A percentile compares a stretch with the other conserved stretches of the same genome.
Evolutionary conservation across 2,113 vertebrate species (phyloP).

Genomic region (Corvus cornix): DNA sequence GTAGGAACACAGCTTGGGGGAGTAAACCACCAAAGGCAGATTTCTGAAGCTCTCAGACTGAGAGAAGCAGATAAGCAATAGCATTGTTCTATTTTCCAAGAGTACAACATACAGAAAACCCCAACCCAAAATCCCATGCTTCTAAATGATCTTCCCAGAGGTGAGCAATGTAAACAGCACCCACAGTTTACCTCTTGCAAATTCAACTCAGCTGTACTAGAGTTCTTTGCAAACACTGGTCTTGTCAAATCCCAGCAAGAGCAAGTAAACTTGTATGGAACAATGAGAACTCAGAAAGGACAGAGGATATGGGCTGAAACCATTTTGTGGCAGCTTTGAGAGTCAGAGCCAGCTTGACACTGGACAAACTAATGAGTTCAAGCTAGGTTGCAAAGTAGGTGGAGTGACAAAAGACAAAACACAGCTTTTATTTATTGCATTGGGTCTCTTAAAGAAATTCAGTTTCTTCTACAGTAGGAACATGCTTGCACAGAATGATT

Average conservation of each 20-base stretch:
- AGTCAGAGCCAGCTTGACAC: not conserved
- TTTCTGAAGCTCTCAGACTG: not conserved
- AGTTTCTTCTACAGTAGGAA: not conserved
- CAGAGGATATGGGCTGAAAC: not conserved
- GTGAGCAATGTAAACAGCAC: not conserved
- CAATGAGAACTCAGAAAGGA: not conserved
- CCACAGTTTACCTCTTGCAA: not conserved
- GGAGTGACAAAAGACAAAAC: not conserved
- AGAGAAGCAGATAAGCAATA: not conserved
- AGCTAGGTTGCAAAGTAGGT: not conserved
- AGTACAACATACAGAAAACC: not conserved
- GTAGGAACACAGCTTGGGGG: not conserved
- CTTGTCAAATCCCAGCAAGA: not conserved
- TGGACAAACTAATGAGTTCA: not conserved
- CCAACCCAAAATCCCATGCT: not conserved
- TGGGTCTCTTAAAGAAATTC: not conserved
- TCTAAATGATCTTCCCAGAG: not conserved
- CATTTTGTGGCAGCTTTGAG: not conserved
- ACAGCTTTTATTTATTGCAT: not conserved
- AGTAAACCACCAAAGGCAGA: not conserved
- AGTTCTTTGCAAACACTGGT: not conserved
- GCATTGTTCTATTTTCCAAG: not conserved
- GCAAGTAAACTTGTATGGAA: not conserved
- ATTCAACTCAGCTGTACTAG: not conserved
- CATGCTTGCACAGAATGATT: not conserved